Evolutionary conservation across 2,113 vertebrate genomes (phyloP).

Genomic region (Poecilia latipinna): DNA sequence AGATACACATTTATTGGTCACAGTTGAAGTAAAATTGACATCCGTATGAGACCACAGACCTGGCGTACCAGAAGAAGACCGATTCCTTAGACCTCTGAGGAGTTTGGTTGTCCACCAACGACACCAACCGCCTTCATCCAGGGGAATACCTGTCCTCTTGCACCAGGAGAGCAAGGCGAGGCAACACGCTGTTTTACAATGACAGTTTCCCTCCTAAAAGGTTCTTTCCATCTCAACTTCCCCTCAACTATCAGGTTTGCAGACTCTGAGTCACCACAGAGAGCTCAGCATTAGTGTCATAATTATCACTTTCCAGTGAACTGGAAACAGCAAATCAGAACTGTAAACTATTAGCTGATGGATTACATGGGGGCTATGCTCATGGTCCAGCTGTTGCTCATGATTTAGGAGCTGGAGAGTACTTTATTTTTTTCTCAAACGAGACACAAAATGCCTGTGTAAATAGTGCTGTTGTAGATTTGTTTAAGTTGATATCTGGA

Average conservation of each 20-base stretch:
- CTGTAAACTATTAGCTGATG: slow-evolving; percentile 24
- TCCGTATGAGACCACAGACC: neutral
- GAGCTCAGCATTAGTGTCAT: neutral
- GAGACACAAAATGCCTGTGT: neutral
- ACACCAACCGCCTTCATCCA: slow-evolving; percentile 43
- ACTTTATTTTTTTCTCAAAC: neutral
- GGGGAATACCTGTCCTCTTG: slow-evolving; percentile 73
- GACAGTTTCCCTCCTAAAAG: slow-evolving; percentile 67
- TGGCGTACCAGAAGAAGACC: slow-evolving; percentile 1
- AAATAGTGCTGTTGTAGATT: neutral
- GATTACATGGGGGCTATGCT: slow-evolving; percentile 4
- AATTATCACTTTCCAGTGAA: slow-evolving; percentile 6
- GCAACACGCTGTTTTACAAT: slow-evolving; percentile 13
- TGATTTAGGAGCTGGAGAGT: neutral
- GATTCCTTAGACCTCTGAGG: slow-evolving; percentile 8
- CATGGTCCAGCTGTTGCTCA: slow-evolving; percentile 9
- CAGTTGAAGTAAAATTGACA: neutral
- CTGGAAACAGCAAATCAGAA: slow-evolving; percentile 12
- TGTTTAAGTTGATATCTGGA: neutral
- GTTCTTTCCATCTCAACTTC: slow-evolving; percentile 77
- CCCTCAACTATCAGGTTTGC: slow-evolving; percentile 50
- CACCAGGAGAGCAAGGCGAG: slow-evolving; percentile 4
- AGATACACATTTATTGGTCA: neutral
- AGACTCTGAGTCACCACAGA: slow-evolving; percentile 40
- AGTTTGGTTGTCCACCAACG: slow-evolving; percentile 40